phyloP scores from a whole-genome alignment of 2,113 vertebrate species.

The Natator depressus region DNA sequence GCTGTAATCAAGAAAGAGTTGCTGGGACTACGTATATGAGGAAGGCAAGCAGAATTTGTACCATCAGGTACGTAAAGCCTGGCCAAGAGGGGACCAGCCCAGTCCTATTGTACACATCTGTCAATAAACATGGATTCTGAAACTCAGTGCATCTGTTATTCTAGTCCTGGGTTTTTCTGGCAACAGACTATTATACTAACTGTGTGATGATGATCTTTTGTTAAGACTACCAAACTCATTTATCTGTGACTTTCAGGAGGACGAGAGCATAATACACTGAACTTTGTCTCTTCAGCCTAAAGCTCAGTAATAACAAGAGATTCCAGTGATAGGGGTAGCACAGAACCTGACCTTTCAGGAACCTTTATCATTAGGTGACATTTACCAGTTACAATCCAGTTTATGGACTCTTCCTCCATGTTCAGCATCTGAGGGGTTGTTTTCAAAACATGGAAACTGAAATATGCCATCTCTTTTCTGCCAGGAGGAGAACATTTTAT shows the following conservation, averaged over 20 bases:
- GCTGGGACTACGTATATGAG: background rate
- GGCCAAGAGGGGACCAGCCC: too few relatives aligned
- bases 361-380: background rate
- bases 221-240: background rate
- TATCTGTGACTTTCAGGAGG: background rate
- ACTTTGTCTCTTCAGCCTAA: background rate
- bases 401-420: background rate
- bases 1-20: background rate
- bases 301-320: accelerated
- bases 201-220: background rate
- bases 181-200: background rate
- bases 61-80: too few relatives aligned
- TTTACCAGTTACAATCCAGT: background rate
- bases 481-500: background rate
- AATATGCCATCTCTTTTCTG: background rate
- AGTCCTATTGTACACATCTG: background rate
- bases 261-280: background rate
- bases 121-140: background rate
- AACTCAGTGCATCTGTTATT: background rate
- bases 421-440: background rate
- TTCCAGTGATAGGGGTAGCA: background rate
- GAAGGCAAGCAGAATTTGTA: background rate
- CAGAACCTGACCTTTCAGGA: too few relatives aligned
- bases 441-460: background rate
- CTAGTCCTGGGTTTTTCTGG: background rate